A percentile compares a stretch with the other conserved stretches of the same genome.
Evolutionary conservation across 2,888 invertebrate genomes (phyloP).

Genomic region (Heterodera filipjevi): DNA sequence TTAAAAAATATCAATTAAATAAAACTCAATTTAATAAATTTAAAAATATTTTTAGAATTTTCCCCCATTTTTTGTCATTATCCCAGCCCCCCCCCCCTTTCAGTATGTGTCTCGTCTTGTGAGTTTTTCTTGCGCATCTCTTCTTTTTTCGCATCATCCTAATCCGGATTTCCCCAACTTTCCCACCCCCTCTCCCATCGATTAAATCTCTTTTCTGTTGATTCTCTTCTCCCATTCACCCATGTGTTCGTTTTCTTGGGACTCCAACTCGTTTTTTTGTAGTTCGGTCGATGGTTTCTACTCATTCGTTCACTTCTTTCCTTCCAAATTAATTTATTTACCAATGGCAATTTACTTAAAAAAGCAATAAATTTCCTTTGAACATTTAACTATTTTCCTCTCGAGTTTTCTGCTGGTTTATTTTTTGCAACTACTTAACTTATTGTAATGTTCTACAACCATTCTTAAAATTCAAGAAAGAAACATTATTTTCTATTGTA

Average conservation of each 20-base stretch:
- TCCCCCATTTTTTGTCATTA: too few species aligned
- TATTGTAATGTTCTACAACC: too few species aligned
- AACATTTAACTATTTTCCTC: neutral
- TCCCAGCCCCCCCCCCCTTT: too few species aligned
- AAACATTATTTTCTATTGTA: neutral
- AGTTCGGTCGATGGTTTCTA: neutral
- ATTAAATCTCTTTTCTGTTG: neutral
- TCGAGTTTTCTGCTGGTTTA: neutral
- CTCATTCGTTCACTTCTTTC: neutral
- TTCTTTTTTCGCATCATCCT: neutral
- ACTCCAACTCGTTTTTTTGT: neutral
- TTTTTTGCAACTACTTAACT: neutral
- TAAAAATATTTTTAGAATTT: too few species aligned
- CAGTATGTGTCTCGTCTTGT: neutral
- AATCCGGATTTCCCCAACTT: neutral
- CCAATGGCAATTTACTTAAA: neutral
- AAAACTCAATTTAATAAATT: too few species aligned
- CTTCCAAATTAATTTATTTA: neutral
- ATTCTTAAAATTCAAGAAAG: neutral
- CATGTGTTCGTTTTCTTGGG: neutral
- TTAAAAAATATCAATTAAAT: neutral
- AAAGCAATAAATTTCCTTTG: neutral
- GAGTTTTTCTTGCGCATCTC: neutral
- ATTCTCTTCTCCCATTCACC: neutral
- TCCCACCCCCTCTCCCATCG: neutral